Evolutionary conservation across 2,888 invertebrate species (phyloP).

Genomic region (Hyles lineata): DNA sequence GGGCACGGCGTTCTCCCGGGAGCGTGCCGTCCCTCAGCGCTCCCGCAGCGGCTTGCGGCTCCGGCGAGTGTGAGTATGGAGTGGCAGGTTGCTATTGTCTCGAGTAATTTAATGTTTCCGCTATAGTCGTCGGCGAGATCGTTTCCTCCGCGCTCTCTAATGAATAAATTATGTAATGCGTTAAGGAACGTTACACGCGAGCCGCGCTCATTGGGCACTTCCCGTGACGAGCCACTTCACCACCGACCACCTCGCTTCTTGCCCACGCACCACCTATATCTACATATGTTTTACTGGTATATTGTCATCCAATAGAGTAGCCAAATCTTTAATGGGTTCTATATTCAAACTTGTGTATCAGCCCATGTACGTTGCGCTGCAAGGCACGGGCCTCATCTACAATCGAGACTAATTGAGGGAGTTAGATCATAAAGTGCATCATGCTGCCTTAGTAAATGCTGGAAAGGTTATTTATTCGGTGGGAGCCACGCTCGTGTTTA

Average conservation of each 20-base stretch:
- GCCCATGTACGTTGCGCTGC: no score
- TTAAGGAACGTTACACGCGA: conserved; percentile 42
- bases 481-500: no score
- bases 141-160: conserved; percentile 35
- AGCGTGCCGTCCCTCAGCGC: no score
- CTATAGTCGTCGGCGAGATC: conserved; percentile 32
- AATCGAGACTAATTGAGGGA: no score
- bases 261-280: not conserved
- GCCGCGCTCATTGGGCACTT: conserved; percentile 53
- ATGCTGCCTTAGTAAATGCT: no score
- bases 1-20: no score
- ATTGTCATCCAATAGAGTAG: no score
- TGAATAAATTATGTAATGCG: conserved; percentile 55
- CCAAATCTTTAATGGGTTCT: no score
- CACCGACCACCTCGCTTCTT: conserved; percentile 1
- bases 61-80: not conserved
- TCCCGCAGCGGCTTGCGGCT: not conserved
- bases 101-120: conserved; percentile 39
- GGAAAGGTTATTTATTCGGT: no score
- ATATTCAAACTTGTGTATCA: no score
- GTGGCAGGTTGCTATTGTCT: conserved; percentile 26
- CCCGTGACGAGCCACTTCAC: conserved; percentile 39
- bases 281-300: not conserved
- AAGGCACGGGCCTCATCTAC: no score
- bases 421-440: no score